Evolutionary conservation across 2,113 vertebrate species (phyloP), one percentile per base, ranked within the genome.

Genomic region (Hemicordylus capensis): DNA sequence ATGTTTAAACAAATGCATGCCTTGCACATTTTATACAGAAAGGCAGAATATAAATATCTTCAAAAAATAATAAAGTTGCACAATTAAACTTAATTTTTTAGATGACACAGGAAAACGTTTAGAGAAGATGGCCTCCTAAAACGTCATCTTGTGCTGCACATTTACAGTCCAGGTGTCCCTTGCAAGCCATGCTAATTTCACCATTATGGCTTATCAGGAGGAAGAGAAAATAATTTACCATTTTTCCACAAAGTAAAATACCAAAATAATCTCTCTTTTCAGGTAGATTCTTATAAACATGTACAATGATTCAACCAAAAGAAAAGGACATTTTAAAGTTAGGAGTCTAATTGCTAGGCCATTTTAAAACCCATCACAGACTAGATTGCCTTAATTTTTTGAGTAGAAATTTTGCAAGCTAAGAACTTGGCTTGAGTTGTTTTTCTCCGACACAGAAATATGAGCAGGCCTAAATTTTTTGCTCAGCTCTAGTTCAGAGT

Each of bases 401-500:
- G 70, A 70, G 6, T 87, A 84, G 72, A 34, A 87, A 34, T 86
- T 90, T 84, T 82, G n/a, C 58, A 78, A 89, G 63, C 82, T 69
- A 7, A 64, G n/a, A 89, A 84, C 78, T 84, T 76, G 64, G 87
- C 81, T 42, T 48, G 85, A 85, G 76, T 72, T 90, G 86, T 84
- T 44, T 28, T 56, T 26, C 4, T 54, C 46, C 90, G 75, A 91
- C 89, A 93, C 39, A 31, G 81, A 92, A 92, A 83, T 70, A 93
- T 87, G 74, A 84, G 59, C 61, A 72, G 51, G 26, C 84, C 61
- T 69, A 3, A 61, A 26, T 76, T 22, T 1, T n/a, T 80, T 85
- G 75, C 58, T 31, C 46, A 85, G 51, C 34, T 85, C 2, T 1
- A 90, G n/a, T 76, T 88, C 81, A 90, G 76, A 92, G 84, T 77